Evolutionary conservation across 2,797 vertebrate genomes (phyloP), one percentile per base, ranked within the genome.

Genomic region (Caiman crocodilus): DNA sequence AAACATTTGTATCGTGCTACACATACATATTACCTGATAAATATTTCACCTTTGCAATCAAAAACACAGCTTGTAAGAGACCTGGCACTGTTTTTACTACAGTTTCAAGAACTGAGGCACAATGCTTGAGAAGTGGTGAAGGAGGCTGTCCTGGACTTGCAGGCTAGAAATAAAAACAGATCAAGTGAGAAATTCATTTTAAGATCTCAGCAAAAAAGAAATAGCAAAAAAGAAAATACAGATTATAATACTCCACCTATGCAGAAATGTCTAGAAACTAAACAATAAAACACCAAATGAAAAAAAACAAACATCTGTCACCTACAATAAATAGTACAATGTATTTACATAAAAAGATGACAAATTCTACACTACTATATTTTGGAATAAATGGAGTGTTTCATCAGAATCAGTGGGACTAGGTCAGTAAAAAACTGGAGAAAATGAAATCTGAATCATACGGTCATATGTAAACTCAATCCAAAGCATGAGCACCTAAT

Each of bases 11-110:
- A 64, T 28, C 28, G 28, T 26, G n/a, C 32, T 82, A 88, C 79
- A 74, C 42, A 6, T 6, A 86, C 74, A 32, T 30, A 50, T 97
- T 97, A 99, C 99, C 99, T 97, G 99, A 98, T 95, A 98, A 98
- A 94, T 99, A 99, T 91, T 98, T 98, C 95, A 99, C 99, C 98
- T 99, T 99, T 90, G 99, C 99, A 86, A 98, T 97, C 79, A 99
- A 96, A 90, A 99, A 99, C 56, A 99, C 93, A 23, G 98, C 99
- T 95, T 99, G 98, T 25, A 98, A 97, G 86, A 99, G 98, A 93
- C 99, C 99, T 61, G 99, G 99, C 5, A 98, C 98, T 17, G 98
- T 98, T 96, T 99, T 99, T 76, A 99, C 98, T 86, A 99, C 97
- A 0, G 98, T 99, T 88, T 99, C 99, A 94, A 99, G 97, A 88